Evolutionary conservation across 2,113 vertebrate genomes (phyloP), one percentile per base, ranked within the genome.

Genomic region (Corydoras maculifer): DNA sequence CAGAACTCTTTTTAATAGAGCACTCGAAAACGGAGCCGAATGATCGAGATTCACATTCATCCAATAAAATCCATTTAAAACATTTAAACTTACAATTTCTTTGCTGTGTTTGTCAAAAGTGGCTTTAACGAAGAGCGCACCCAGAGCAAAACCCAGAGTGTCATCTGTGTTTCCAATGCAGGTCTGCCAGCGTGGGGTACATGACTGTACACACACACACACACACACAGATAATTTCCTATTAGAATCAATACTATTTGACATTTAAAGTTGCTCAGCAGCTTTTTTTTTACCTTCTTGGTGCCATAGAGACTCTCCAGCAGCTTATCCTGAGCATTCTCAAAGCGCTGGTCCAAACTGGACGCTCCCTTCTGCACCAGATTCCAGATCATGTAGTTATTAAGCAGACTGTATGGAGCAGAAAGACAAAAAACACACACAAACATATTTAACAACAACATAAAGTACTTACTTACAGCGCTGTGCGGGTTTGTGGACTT

Each of bases 341-440:
- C 97, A 0, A 98, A 99, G 75, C 95, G 93, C 60, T 91, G 94
- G 76, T 99, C 97, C 65, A 99, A 81, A 79, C 93, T 98, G 8
- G 91, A 89, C 0, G 91, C 93, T 0, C 91, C 94, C 84, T 98
- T 99, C 87, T 95, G 94, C 13, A 96, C 94, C 86, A 99, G 80
- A 53, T 94, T 98, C 97, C 97, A 99, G 70, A 99, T 93, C 89
- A 99, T 88, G 85, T 99, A 98, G 87, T 95, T 98, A 84, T 98
- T 99, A 72, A 99, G 78, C 77, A 97, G 8, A 35, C 97, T 98
- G 76, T 0, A 0, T 32, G 32, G 35, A 5, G 14, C 5, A 50
- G 73, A 69, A 63, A 49, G 7, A 29, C 3, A 53, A 9, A 54
- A 6, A 4, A 8, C 1, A 29, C 18, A 25, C 18, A 25, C 18